phyloP scores from a whole-genome alignment of 2,888 invertebrate species.

The Scelioninae gen. 1 region DNA sequence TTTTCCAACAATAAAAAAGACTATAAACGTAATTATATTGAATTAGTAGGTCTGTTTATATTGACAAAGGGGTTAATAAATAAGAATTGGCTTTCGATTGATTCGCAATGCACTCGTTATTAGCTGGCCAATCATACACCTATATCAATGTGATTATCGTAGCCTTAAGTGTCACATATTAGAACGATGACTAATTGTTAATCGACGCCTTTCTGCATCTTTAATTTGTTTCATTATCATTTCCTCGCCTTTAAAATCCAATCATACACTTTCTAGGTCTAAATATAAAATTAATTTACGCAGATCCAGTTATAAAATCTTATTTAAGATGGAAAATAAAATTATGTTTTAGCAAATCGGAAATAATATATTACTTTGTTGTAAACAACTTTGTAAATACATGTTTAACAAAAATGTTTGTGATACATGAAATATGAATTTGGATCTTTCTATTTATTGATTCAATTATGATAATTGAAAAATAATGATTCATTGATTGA shows the following conservation, averaged over 20 bases:
- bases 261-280: neutral
- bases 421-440: too few relatives aligned
- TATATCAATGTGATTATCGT: slow-evolving; percentile 25
- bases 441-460: too few relatives aligned
- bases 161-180: slow-evolving; percentile 37
- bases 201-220: slow-evolving; percentile 28
- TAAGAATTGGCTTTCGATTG: slow-evolving; percentile 23
- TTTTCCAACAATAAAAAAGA: neutral
- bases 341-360: slow-evolving; percentile 2
- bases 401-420: too few relatives aligned
- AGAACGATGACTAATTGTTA: slow-evolving; percentile 35
- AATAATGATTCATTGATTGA: too few relatives aligned
- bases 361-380: too few relatives aligned
- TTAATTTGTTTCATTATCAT: slow-evolving; percentile 13
- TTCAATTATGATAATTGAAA: too few relatives aligned
- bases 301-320: too few relatives aligned
- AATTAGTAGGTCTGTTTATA: slow-evolving; percentile 40
- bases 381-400: too few relatives aligned
- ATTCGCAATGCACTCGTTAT: slow-evolving; percentile 42
- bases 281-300: neutral
- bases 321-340: slow-evolving; percentile 16
- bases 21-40: slow-evolving; percentile 34
- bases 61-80: slow-evolving; percentile 27
- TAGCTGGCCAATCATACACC: slow-evolving; percentile 23
- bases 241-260: neutral